phyloP scores from a whole-genome alignment of 2,888 invertebrate species.

The Ormyrus rosae region DNA sequence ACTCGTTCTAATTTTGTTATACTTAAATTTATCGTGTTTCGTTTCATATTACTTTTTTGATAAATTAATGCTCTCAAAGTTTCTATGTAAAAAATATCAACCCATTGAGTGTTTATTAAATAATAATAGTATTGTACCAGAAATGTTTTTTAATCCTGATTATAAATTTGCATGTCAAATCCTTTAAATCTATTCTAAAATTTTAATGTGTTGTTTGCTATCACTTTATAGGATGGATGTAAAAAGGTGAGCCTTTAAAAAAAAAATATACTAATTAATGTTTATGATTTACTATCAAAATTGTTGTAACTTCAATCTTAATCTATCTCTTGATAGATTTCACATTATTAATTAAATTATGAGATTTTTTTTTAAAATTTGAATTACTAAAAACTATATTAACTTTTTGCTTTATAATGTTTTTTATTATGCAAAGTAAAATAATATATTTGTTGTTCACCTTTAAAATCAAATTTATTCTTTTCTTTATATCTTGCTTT shows the following conservation, averaged over 20 bases:
- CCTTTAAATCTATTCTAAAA: slow-evolving; percentile 30
- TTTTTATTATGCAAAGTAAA: background rate
- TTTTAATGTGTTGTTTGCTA: slow-evolving; percentile 58
- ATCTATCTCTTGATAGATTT: too few relatives aligned
- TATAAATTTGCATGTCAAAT: slow-evolving; percentile 21
- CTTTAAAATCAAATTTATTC: too few relatives aligned
- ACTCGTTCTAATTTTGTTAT: background rate
- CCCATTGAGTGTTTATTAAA: slow-evolving; percentile 3
- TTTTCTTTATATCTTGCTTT: too few relatives aligned
- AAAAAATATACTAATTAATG: slow-evolving; percentile 5
- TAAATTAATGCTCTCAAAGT: background rate
- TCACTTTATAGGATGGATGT: slow-evolving; percentile 75
- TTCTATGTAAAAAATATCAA: background rate
- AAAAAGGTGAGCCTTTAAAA: slow-evolving; percentile 70
- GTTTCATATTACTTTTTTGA: background rate
- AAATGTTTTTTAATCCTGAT: background rate
- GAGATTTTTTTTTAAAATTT: background rate
- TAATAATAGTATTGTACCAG: background rate
- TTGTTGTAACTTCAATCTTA: too few relatives aligned
- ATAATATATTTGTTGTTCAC: too few relatives aligned
- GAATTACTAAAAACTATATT: background rate
- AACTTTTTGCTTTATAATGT: background rate
- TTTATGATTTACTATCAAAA: too few relatives aligned
- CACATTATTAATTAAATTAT: too few relatives aligned
- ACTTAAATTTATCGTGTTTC: background rate